Conservation (phyloP, 2,888 invertebrate genomes). For the Zaprionus obscuricornis region DNA sequence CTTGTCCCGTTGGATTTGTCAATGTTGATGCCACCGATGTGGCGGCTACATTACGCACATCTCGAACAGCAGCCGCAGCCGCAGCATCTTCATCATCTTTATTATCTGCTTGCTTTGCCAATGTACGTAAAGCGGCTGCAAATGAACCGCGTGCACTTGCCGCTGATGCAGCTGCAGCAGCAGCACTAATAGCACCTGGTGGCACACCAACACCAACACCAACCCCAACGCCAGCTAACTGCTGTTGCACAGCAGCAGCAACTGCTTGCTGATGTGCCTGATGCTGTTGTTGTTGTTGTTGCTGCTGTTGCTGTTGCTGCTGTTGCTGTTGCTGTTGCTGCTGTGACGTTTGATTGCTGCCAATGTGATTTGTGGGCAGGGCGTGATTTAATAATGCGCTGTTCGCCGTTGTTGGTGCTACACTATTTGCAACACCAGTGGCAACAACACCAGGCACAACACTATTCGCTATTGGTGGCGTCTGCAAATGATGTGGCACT, state of each 20-base stretch:
- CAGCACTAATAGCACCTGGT: constrained; percentile 69
- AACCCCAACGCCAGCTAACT: constrained; percentile 71
- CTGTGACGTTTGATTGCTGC: constrained; percentile 79
- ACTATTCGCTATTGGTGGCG: constrained; percentile 65
- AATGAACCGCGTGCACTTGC: constrained; percentile 89
- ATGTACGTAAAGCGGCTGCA: constrained; percentile 94
- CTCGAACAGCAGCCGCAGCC: constrained; percentile 58
- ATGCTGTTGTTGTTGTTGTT: constrained; percentile 71
- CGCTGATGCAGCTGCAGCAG: constrained; percentile 81
- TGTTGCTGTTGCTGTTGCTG: constrained; percentile 74
- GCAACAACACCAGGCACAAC: constrained; percentile 34
- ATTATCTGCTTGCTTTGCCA: constrained; percentile 95
- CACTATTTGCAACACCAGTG: constrained; percentile 53
- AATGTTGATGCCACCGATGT: constrained; percentile 45
- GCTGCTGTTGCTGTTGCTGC: constrained; percentile 65
- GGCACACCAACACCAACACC: constrained; percentile 62
- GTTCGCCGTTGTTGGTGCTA: constrained; percentile 52
- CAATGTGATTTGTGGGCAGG: constrained; percentile 79
- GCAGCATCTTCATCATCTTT: constrained; percentile 87
- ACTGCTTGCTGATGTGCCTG: constrained; percentile 80
- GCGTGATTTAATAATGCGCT: constrained; percentile 75
- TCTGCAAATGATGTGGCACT: constrained; percentile 82
- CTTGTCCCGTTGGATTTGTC: constrained; percentile 21
- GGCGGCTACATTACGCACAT: constrained; percentile 67
- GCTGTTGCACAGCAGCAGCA: constrained; percentile 77